Base-by-base conservation (phyloP, 2,888 invertebrate species). In the Leistus spinibarbis region DNA sequence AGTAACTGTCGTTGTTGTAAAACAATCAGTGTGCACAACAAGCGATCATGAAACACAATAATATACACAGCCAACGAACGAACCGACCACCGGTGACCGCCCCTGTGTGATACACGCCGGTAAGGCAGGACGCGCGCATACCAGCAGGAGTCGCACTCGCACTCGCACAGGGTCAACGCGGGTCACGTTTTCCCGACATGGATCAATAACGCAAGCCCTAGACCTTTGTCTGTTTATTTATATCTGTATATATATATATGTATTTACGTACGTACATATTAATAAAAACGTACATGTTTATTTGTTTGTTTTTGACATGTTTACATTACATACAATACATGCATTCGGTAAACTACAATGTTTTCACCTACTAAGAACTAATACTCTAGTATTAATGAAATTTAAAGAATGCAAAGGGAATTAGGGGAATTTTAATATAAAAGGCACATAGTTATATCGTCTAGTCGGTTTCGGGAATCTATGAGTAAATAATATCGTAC, bases 401-500 rank as follows among this genome's bases (percentile, higher is more conserved):
- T 60, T 5, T 7, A 9, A 40, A 40, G 7, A 60, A 19, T 60
- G 19, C 60, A 60, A 20, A 22, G 20, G 22, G 57, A 9, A n/a
- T 57, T 57, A 17, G 57, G 5, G 57, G 19, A 60, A 2, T 60
- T 17, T 10, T 22, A 60, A 17, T 60, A 60, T 19, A 19, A 60
- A 60, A 71, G 71, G 71, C 71, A 71, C 71, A 60, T 57, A n/a
- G 13, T 60, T 19, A 22, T 60, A 19, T 68, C 23, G 23, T 60
- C 4, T 60, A 40, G 60, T 3, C 19, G 16, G 20, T 40, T 23
- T 24, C 27, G 56, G 16, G 27, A 62, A 19, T 60, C 22, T 84
- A 84, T 17, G 83, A 85, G 84, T 94, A 95, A 76, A 95, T 86
- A 77, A 93, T 90, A 83, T 95, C 94, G 84, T 95, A 95, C 79